These are phyloP conservation scores for Rhopalosiphum nymphaeae DNA, from an alignment of 2,888 invertebrate species.

Conservation along the genomic window DNA sequence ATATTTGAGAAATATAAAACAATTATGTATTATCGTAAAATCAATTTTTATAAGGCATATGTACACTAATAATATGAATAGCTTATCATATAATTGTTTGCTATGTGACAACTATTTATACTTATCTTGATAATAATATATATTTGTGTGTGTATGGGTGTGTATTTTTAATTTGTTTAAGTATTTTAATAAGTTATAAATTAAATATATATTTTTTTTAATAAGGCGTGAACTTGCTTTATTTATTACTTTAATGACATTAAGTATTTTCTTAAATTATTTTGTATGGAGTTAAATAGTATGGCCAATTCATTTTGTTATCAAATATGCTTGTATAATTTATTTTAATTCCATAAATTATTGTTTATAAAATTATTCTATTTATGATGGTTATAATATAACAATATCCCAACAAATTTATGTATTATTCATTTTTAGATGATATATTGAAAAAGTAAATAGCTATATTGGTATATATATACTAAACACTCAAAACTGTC, in stretches of 20 bases:
- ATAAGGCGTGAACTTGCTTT: too few species aligned
- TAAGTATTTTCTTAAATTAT: too few species aligned
- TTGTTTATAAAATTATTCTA: neutral
- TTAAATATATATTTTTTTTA: too few species aligned
- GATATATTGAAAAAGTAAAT: neutral
- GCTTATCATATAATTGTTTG: neutral
- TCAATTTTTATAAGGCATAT: neutral
- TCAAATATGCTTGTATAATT: neutral
- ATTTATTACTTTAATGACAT: too few species aligned
- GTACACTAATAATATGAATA: neutral
- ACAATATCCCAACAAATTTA: neutral
- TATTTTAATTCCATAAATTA: neutral
- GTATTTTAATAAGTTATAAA: neutral
- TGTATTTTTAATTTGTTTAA: neutral
- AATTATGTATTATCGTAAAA: neutral
- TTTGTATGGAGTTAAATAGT: neutral
- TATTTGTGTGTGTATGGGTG: neutral
- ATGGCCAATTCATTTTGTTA: too few species aligned
- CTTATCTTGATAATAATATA: neutral
- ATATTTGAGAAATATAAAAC: neutral
- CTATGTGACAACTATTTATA: neutral
- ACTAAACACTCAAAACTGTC: neutral
- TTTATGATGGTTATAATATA: neutral
- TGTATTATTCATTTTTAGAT: slow-evolving; percentile 1
- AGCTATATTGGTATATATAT: neutral